Evolutionary conservation across 2,888 invertebrate species (phyloP).

Genomic region (Pogonocherus hispidulus): DNA sequence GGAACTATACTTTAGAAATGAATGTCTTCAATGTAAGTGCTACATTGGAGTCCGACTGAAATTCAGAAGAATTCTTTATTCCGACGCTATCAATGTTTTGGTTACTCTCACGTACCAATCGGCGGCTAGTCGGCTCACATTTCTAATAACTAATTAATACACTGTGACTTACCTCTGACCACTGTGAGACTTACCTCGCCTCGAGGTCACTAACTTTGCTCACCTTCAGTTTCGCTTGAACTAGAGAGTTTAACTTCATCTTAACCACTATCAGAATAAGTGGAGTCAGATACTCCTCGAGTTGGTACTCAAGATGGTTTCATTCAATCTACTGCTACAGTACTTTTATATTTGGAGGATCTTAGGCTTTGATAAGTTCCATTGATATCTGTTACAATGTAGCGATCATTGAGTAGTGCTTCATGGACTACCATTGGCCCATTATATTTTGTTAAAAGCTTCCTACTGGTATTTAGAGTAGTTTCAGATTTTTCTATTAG

Average conservation of each 20-base stretch:
- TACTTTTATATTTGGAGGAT: conserved; percentile 34
- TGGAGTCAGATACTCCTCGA: conserved; percentile 26
- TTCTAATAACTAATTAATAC: no score
- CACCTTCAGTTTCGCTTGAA: not conserved
- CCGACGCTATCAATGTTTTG: no score
- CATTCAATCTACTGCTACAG: conserved; percentile 44
- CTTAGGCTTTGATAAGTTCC: conserved; percentile 27
- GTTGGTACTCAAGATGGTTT: conserved; percentile 35
- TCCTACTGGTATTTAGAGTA: conserved; percentile 33
- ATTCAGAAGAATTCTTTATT: no score
- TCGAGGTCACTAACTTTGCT: not conserved
- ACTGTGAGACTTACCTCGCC: not conserved
- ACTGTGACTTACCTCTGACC: not conserved
- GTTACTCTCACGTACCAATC: no score
- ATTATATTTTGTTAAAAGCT: conserved; percentile 37
- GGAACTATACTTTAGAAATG: no score
- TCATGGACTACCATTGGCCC: conserved; percentile 43
- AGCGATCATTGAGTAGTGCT: conserved; percentile 45
- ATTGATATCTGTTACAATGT: conserved; percentile 39
- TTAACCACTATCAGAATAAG: not conserved
- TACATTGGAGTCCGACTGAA: no score
- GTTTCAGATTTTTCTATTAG: conserved; percentile 30
- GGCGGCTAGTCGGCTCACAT: no score
- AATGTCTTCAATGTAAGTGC: no score
- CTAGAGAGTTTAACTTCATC: not conserved